phyloP scores from a whole-genome alignment of 2,797 vertebrate genomes.

The Siniperca obscura region DNA sequence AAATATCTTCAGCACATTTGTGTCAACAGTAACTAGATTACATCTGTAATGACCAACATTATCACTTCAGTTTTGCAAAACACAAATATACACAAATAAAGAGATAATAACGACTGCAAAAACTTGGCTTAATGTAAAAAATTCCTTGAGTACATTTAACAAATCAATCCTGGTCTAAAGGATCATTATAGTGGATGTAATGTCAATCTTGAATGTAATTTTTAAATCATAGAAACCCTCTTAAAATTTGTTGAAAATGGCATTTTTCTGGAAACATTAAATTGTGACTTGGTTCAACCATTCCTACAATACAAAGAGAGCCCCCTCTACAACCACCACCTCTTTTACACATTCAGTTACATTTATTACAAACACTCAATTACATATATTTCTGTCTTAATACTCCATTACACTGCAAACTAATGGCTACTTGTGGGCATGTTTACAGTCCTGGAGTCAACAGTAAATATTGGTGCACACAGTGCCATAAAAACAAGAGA shows the following conservation, averaged over 20 bases:
- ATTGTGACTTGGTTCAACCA: background rate
- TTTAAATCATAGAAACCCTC: background rate
- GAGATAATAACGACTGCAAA: too few relatives aligned
- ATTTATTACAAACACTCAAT: background rate
- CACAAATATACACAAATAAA: too few relatives aligned
- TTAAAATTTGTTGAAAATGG: too few relatives aligned
- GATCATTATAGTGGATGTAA: background rate
- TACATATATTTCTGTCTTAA: background rate
- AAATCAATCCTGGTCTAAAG: background rate
- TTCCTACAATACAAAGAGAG: too few relatives aligned
- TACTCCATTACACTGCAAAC: background rate
- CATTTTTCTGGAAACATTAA: background rate
- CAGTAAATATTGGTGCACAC: background rate
- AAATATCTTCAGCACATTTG: background rate
- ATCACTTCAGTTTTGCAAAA: too few relatives aligned
- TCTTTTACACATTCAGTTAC: background rate
- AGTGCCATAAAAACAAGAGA: slow-evolving; percentile 26
- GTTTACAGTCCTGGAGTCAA: background rate
- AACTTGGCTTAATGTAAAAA: too few relatives aligned
- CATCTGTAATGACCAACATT: background rate
- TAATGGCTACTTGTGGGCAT: background rate
- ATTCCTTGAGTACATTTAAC: background rate
- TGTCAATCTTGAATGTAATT: background rate
- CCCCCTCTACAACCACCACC: too few relatives aligned
- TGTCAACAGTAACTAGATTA: background rate